A percentile compares a stretch with the other conserved stretches of the same genome.
These are phyloP conservation scores for Phasia obesa DNA, from an alignment of 2,888 invertebrate species.

Conservation along the genomic window DNA sequence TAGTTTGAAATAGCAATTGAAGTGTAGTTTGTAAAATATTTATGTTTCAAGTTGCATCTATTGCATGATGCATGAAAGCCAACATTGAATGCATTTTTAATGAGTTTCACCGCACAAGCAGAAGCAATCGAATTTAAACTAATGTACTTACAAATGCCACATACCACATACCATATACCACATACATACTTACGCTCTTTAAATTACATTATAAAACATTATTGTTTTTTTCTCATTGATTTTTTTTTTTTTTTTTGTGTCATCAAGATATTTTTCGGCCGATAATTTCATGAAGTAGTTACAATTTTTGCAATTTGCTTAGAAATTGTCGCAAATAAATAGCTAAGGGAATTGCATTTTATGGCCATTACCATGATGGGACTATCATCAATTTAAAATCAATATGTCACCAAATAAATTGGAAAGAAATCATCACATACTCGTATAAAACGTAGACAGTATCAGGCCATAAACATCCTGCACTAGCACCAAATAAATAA, in stretches of 20 bases:
- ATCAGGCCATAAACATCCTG: conserved; percentile 70
- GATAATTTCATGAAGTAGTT: conserved; percentile 64
- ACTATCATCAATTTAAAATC: conserved; percentile 82
- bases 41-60: conserved; percentile 47
- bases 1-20: conserved; percentile 44
- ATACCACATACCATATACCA: conserved; percentile 4
- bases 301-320: conserved; percentile 66
- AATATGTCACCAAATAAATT: conserved; percentile 83
- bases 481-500: conserved; percentile 71
- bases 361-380: conserved; percentile 74
- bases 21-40: conserved; percentile 57
- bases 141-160: conserved; percentile 43
- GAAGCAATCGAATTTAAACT: conserved; percentile 32
- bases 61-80: conserved; percentile 69
- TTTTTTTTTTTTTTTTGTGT: conserved; percentile 2
- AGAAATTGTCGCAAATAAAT: conserved; percentile 69
- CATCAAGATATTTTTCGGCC: conserved; percentile 52
- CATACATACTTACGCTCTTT: neutral
- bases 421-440: conserved; percentile 81
- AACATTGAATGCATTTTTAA: conserved; percentile 67
- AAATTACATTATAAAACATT: neutral
- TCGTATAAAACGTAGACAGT: conserved; percentile 64
- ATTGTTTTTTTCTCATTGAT: neutral
- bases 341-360: conserved; percentile 69
- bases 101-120: conserved; percentile 41